Conservation (phyloP, 2,113 vertebrate species). For the Neotoma lepida region DNA sequence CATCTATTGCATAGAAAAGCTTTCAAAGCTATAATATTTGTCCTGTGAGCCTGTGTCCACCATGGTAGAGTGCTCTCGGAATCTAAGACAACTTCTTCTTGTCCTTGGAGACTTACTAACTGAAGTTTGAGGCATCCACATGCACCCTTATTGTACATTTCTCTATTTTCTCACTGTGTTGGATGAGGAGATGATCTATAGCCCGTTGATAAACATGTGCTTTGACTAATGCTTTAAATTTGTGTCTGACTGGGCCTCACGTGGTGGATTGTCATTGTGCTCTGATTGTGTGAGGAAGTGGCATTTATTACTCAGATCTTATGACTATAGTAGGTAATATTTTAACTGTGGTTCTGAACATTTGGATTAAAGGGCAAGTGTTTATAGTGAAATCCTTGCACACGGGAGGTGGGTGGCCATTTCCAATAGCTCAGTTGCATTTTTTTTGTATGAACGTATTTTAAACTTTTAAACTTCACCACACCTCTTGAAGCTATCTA, state of each 20-base stretch:
- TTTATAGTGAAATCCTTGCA: neutral
- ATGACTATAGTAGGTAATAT: neutral
- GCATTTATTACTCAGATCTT: neutral
- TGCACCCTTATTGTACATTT: neutral
- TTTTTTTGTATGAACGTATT: neutral
- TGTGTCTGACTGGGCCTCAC: neutral
- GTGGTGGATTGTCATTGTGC: neutral
- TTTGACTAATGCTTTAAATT: slow-evolving; percentile 3
- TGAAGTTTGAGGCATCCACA: neutral
- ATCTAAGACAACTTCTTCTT: neutral
- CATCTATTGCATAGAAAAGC: neutral
- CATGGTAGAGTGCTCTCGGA: neutral
- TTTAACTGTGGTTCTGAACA: neutral
- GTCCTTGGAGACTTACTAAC: neutral
- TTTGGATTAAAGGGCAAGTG: neutral
- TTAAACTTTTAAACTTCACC: neutral
- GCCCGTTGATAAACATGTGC: neutral
- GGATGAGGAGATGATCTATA: neutral
- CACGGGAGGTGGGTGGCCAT: neutral
- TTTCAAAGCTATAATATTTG: neutral
- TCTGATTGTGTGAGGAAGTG: neutral
- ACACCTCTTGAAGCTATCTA: neutral
- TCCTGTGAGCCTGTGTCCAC: neutral
- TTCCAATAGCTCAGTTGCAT: neutral
- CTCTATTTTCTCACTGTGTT: neutral